Evolutionary conservation across 1,140 invertebrate species (phyloP), one percentile per base, ranked within the genome.

Genomic region (Chironomus tepperi): DNA sequence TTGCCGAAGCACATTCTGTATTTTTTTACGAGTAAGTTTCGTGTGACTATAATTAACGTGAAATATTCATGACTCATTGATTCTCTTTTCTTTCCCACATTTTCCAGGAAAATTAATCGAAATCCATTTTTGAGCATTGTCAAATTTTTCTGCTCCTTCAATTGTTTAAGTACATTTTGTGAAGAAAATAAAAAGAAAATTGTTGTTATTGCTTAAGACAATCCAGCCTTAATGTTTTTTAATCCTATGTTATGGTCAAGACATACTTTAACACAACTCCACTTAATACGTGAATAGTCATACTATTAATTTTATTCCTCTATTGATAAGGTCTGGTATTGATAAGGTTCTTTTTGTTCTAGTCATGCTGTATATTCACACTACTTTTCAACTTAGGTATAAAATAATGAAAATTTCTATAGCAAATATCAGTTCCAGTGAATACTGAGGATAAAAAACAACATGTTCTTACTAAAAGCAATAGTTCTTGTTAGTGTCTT

Each of bases 81-180:
- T n/a, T n/a, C n/a, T n/a, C n/a, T n/a, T n/a, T n/a, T n/a, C n/a
- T n/a, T n/a, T n/a, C n/a, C n/a, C n/a, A n/a, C n/a, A n/a, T n/a
- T n/a, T 75, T 78, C 79, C 18, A 70, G 65, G n/a, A 70, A 70
- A 21, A 21, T 8, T 21, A 16, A 70, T 7, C 65, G 18, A 70
- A 70, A 19, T 70, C 19, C 65, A 15, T 19, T 18, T 21, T 70
- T 57, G 18, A 10, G 16, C 19, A 19, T 70, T 70, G 65, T 18
- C 19, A 70, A 21, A 21, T 70, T 70, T 70, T 70, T 70, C 19
- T 70, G 65, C 12, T 70, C 65, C 15, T 19, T 7, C 3, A 18
- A 70, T 19, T 70, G 65, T 70, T 19, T 70, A 70, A 70, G 19
- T 5, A 18, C 18, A 6, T 70, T 70, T 70, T 70, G 18, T 19